Conservation (phyloP, 2,888 invertebrate species). For the Drosophila rellima region DNA sequence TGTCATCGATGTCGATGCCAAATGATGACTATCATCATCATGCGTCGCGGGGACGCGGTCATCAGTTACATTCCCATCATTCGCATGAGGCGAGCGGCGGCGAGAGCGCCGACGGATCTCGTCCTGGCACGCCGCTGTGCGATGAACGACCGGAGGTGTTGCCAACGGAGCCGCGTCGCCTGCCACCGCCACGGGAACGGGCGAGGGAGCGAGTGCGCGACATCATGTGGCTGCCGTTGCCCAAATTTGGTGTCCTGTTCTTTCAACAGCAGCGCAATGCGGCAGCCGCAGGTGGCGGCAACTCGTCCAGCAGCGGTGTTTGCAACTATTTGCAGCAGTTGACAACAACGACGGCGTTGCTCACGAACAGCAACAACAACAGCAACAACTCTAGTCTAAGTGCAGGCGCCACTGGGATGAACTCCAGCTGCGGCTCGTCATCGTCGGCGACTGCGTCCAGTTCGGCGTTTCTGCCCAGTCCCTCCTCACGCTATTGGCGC, state of each 20-base stretch:
- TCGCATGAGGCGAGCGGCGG: constrained; percentile 87
- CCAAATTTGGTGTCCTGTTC: constrained; percentile 93
- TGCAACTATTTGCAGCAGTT: constrained; percentile 56
- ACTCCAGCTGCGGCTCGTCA: constrained; percentile 64
- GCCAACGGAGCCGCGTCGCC: constrained; percentile 91
- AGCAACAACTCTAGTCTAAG: constrained; percentile 84
- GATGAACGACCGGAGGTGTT: constrained; percentile 92
- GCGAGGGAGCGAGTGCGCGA: constrained; percentile 87
- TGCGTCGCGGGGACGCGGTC: constrained; percentile 86
- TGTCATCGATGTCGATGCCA: constrained; percentile 66
- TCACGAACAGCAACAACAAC: constrained; percentile 22
- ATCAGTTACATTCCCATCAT: constrained; percentile 87
- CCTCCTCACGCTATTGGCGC: constrained; percentile 78
- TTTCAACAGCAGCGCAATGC: constrained; percentile 84
- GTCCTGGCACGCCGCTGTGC: constrained; percentile 94
- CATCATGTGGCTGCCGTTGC: constrained; percentile 94
- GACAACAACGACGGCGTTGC: constrained; percentile 40
- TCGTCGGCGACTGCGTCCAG: constrained; percentile 57
- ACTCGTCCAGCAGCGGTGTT: constrained; percentile 20
- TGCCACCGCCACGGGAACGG: constrained; percentile 88
- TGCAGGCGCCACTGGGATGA: constrained; percentile 47
- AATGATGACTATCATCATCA: constrained; percentile 85
- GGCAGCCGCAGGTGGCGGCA: constrained; percentile 20
- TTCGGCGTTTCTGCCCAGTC: constrained; percentile 69
- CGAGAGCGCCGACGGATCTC: constrained; percentile 89